A percentile compares a stretch with the other conserved stretches of the same genome.
phyloP scores from a whole-genome alignment of 2,888 invertebrate species.

The Zygothrica quintamaculata region DNA sequence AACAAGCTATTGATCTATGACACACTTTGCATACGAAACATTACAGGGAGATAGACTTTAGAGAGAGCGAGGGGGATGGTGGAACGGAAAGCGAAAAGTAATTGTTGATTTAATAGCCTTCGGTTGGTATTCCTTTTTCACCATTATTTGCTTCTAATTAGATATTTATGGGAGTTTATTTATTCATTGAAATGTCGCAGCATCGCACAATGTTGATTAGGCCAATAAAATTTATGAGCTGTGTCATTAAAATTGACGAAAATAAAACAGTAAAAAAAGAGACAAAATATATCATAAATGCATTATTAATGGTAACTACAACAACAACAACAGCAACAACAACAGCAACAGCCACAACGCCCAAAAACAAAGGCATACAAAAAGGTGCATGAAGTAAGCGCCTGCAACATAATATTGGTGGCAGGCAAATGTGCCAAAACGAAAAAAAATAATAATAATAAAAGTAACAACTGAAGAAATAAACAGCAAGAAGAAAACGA shows the following conservation, averaged over 20 bases:
- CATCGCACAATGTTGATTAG: constrained; percentile 31
- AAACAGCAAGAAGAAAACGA: too few relatives aligned
- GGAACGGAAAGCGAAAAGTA: neutral
- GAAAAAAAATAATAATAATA: constrained; percentile 9
- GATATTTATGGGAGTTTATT: constrained; percentile 50
- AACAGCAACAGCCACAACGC: constrained; percentile 28
- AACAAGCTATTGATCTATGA: neutral
- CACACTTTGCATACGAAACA: too few relatives aligned
- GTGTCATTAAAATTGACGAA: constrained; percentile 62
- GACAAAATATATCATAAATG: constrained; percentile 55
- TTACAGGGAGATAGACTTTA: too few relatives aligned
- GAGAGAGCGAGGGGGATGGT: neutral
- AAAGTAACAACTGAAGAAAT: constrained; percentile 9
- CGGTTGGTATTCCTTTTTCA: constrained; percentile 8
- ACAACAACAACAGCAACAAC: constrained; percentile 28
- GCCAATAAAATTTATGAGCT: constrained; percentile 53
- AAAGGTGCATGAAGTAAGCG: constrained; percentile 22
- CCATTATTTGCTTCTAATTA: constrained; percentile 31
- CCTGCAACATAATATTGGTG: constrained; percentile 34
- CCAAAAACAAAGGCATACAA: neutral
- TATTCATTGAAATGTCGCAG: constrained; percentile 50
- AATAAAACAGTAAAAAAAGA: constrained; percentile 24
- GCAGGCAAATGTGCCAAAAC: constrained; percentile 57
- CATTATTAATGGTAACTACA: constrained; percentile 59
- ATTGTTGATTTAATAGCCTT: constrained; percentile 9